Base-by-base conservation (phyloP, 2,113 vertebrate genomes). In the Silurus glanis region DNA sequence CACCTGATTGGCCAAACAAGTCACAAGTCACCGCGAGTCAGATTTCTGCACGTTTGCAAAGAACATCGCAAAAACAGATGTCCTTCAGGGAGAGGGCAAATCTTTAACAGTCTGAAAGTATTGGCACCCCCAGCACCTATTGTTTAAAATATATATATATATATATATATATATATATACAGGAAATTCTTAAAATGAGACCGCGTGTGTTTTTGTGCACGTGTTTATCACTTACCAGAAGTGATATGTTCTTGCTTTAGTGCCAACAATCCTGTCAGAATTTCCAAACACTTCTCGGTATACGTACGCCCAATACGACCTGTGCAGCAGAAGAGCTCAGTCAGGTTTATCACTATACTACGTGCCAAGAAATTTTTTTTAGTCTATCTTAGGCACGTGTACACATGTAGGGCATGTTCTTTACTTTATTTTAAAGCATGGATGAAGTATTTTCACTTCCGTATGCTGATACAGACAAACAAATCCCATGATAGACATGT, bases 231-330 rank as follows among this genome's bases (percentile, higher is more conserved):
- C 56, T 67, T 93, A 99, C 98, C 97, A 88, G 98, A 99, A 0
- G 97, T 97, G 91, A 99, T 96, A 80, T 97, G 97, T 0, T 98
- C 97, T 89, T 98, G 97, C 83, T 95, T 97, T 19, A 98, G 95
- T 0, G 94, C 95, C 23, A 99, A 94, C 16, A 99, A 93, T 79
- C 96, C 97, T 3, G 95, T 97, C 45, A 99, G 94, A 80, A 99
- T 98, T 83, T 92, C 94, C 76, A 99, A 93, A 87, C 97, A 98
- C 61, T 94, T 95, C 76, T 99, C 97, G 0, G 96, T 98, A 91
- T 99, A 98, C 0, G 95, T 99, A 85, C 96, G 95, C 74, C 96
- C 98, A 74, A 99, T 97, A 28, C 91, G 94, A 75, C 98, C 98
- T 99, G 86, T 19, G 86, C 55, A 91, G 10, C 76, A 23, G 71